These are phyloP conservation scores for Thereva unica DNA, from an alignment of 2,888 invertebrate species.

Conservation along the genomic window DNA sequence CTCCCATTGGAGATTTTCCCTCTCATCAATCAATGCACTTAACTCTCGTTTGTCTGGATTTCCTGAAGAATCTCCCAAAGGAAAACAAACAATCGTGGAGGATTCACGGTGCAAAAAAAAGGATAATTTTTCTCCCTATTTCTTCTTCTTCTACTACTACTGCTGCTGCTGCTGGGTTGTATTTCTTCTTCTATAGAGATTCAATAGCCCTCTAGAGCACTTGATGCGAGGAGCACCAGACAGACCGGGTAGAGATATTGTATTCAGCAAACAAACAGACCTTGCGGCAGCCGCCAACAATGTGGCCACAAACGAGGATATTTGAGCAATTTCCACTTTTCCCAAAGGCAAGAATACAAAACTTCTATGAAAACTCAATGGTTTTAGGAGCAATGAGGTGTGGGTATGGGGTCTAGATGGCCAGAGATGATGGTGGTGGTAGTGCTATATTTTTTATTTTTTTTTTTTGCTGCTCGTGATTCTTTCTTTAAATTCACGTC, in stretches of 20 bases:
- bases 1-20: background rate
- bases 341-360: conserved; percentile 29
- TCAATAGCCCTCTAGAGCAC: conserved; percentile 26
- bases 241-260: too few species aligned
- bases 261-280: conserved; percentile 22
- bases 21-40: conserved; percentile 1
- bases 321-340: conserved; percentile 34
- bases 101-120: conserved; percentile 15
- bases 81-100: conserved; percentile 21
- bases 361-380: conserved; percentile 30
- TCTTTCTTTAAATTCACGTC: conserved; percentile 15
- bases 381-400: background rate
- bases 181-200: background rate
- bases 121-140: background rate
- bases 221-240: background rate
- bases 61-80: conserved; percentile 17
- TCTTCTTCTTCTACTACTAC: too few species aligned
- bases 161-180: too few species aligned
- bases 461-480: too few species aligned
- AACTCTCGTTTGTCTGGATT: conserved; percentile 7
- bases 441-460: background rate
- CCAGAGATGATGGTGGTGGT: too few species aligned
- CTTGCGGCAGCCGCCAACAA: conserved; percentile 24
- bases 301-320: conserved; percentile 22
- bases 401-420: too few species aligned